Percentiles rank a stretch among this genome's conserved stretches.
Conservation (phyloP, 2,797 vertebrate species). For the Enteromius anoplus region DNA sequence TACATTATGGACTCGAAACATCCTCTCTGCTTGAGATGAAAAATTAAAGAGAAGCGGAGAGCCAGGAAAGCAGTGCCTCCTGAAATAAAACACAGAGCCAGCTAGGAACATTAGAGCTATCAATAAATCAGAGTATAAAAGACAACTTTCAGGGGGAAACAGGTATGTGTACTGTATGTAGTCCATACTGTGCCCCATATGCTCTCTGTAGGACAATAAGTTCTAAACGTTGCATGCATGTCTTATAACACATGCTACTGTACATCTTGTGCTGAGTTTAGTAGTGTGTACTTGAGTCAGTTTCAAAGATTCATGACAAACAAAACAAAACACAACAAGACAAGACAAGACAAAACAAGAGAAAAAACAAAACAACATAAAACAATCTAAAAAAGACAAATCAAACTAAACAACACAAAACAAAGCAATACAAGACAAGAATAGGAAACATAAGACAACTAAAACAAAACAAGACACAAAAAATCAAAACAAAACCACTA, state of each 20-base stretch:
- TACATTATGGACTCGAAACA: constrained; percentile 60
- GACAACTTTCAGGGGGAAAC: constrained; percentile 49
- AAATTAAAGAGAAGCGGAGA: constrained; percentile 59
- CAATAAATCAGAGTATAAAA: constrained; percentile 64
- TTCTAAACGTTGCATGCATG: constrained; percentile 18
- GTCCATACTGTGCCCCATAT: constrained; percentile 14
- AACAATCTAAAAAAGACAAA: too few relatives aligned
- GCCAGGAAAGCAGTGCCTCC: constrained; percentile 43
- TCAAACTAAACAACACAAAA: too few relatives aligned
- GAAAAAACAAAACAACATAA: not conserved
- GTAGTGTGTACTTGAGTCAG: constrained; percentile 1
- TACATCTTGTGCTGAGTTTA: not conserved
- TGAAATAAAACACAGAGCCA: constrained; percentile 58
- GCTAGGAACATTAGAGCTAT: constrained; percentile 61
- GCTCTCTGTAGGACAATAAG: constrained; percentile 30
- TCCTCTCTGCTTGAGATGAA: constrained; percentile 62
- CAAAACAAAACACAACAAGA: not conserved
- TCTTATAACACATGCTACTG: not conserved
- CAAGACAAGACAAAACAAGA: not conserved
- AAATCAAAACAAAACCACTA: too few relatives aligned
- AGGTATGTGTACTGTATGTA: constrained; percentile 2
- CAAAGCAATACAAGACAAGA: too few relatives aligned
- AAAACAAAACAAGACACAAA: too few relatives aligned
- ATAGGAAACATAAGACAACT: too few relatives aligned
- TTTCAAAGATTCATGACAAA: not conserved